A percentile compares a stretch with the other conserved stretches of the same genome.
Conservation (phyloP, 1,140 invertebrate species). For the Berghia stephanieae region DNA sequence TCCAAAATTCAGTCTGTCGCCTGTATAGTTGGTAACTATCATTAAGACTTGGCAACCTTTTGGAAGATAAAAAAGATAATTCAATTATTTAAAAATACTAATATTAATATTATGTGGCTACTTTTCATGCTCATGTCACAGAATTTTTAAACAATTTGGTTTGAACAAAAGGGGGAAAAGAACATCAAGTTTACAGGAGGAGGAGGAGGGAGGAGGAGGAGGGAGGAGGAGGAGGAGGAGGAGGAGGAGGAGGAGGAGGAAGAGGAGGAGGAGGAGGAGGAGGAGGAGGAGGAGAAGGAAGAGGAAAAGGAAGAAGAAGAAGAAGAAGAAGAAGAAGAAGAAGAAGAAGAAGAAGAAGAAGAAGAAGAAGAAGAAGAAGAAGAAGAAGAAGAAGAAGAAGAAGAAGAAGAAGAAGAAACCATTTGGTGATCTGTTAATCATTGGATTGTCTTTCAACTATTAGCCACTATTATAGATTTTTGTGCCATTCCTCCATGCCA, state of each 20-base stretch:
- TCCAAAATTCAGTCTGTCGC: conserved; percentile 87
- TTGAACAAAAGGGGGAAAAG: background rate
- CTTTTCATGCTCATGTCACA: background rate
- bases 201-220: background rate
- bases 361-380: background rate
- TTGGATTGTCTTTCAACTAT: no score
- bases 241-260: background rate
- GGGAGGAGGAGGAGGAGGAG: background rate
- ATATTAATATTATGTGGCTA: background rate
- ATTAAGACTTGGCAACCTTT: conserved; percentile 75
- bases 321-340: background rate
- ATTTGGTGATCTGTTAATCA: no score
- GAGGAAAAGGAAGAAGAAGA: background rate
- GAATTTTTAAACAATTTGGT: background rate
- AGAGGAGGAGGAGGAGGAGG: background rate
- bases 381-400: background rate
- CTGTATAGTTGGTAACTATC: conserved; percentile 86
- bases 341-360: background rate
- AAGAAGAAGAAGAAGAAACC: background rate
- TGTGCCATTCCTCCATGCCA: no score
- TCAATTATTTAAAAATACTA: background rate
- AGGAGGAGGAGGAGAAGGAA: background rate
- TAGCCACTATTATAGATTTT: no score
- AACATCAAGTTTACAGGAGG: background rate
- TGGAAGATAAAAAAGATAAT: conserved; percentile 49